A percentile compares a stretch with the other conserved stretches of the same genome.
phyloP scores from a whole-genome alignment of 2,797 vertebrate genomes.

The Silurus aristotelis region DNA sequence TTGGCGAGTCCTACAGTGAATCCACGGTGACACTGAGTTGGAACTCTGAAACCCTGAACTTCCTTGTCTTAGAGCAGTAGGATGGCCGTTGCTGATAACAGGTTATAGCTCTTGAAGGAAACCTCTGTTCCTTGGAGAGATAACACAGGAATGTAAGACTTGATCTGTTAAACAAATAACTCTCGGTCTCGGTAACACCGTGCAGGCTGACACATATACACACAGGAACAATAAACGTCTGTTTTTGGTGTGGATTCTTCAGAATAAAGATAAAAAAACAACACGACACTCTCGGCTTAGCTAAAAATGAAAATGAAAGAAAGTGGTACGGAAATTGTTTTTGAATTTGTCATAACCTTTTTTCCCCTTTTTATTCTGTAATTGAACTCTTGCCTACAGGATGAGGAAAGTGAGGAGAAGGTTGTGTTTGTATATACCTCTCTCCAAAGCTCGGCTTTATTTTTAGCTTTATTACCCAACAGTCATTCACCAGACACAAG shows the following conservation, averaged over 20 bases:
- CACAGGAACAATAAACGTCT: constrained; percentile 3
- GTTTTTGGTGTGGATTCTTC: not conserved
- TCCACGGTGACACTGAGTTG: not conserved
- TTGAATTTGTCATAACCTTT: not conserved
- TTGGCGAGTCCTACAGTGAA: not conserved
- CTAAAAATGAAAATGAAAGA: constrained; percentile 3
- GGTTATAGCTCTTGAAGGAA: constrained; percentile 35
- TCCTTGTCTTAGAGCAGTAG: not conserved
- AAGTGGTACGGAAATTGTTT: not conserved
- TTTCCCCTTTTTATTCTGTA: not conserved
- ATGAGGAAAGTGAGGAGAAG: constrained; percentile 24
- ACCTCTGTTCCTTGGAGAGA: constrained; percentile 37
- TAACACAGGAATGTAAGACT: constrained; percentile 35
- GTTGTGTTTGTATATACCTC: constrained; percentile 39
- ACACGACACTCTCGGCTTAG: not conserved
- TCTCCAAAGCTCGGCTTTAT: constrained; percentile 34
- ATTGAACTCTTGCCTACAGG: not conserved
- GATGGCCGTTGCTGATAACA: constrained; percentile 6
- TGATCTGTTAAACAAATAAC: constrained; percentile 37
- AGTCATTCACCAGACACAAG: constrained; percentile 38
- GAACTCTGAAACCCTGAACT: not conserved
- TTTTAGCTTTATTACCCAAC: constrained; percentile 52
- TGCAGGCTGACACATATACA: not conserved
- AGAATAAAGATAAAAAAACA: not conserved
- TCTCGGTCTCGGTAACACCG: not conserved